Conservation (phyloP, 2,797 vertebrate species). For the Sibirionetta formosa region DNA sequence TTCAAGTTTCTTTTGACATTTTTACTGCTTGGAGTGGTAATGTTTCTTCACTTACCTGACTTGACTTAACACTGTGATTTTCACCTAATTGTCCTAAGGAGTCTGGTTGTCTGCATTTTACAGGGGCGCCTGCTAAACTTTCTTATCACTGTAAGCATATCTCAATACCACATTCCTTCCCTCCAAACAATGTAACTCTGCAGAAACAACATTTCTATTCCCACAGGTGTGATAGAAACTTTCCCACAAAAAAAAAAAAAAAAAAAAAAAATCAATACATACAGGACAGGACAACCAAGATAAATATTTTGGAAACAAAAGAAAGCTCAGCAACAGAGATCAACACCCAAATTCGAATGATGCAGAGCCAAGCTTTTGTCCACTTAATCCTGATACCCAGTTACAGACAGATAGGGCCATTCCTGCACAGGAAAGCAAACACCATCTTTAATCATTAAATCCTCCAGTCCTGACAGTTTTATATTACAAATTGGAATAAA, state of each 20-base stretch:
- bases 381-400: not conserved
- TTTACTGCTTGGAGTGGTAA: too few species aligned
- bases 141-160: too few species aligned
- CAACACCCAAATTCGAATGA: not conserved
- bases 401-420: not conserved
- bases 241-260: not conserved
- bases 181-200: too few species aligned
- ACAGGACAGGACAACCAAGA: not conserved
- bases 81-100: too few species aligned
- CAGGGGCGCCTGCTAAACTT: too few species aligned
- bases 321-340: not conserved
- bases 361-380: not conserved
- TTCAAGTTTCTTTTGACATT: too few species aligned
- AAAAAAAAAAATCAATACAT: not conserved
- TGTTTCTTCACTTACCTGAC: too few species aligned
- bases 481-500: fast-evolving
- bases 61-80: too few species aligned
- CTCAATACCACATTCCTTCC: too few species aligned
- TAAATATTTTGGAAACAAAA: not conserved
- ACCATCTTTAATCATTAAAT: not conserved
- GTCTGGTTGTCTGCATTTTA: too few species aligned
- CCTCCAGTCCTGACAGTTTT: not conserved
- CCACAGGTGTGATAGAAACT: not conserved
- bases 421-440: not conserved
- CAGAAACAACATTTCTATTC: too few species aligned